Base-by-base conservation (phyloP, 2,888 invertebrate genomes). In the Allophyes oxyacanthae region DNA sequence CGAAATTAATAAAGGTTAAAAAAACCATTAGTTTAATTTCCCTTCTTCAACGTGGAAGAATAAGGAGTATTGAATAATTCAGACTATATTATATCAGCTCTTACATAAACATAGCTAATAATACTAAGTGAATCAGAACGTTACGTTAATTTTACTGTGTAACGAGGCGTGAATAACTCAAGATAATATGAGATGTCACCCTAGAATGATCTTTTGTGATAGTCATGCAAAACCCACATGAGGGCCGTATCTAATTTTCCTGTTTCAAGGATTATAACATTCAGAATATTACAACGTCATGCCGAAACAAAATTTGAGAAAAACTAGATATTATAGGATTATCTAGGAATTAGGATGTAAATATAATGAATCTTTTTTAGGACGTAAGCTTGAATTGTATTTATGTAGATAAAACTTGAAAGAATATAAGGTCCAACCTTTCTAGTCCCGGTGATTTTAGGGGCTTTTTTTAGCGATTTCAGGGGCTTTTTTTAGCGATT, bases 121-220 rank as follows among this genome's bases (percentile, higher is more conserved):
- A 52, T 38, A 46, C 36, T 45, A 42, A 55, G 41, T 56, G 34
- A 51, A 61, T 53, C 60, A 55, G 36, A 50, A 41, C 45, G 51
- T 56, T 40, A 58, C 49, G 55, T 57, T 74, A 65, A 76, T 74
- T 69, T 71, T 44, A 59, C 50, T 54, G 68, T 60, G 65, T 82
- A 86, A 85, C 84, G 84, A 85, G 77, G 77, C 84, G 66, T 83
- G 79, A 79, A 79, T 58, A 52, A 67, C 56, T 53, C 60, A 69
- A 73, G 81, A 83, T 76, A 63, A 77, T 72, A 45, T 55, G 62
- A 70, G 75, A 71, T 64, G 76, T 76, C 66, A 71, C 42, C 61
- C 70, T 44, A 63, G 71, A 72, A 72, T 58, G 50, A 60, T 55
- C 71, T 78, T 82, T 82, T 81, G 78, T 77, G 71, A 77, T 51